A percentile compares a stretch with the other conserved stretches of the same genome.
Evolutionary conservation across 2,113 vertebrate genomes (phyloP).

Genomic region (zebrafish (Danio rerio)): GRCz12tu NC_133180.1:38211001-38211500

Average conservation of each 20-base stretch:
- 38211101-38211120: conserved; percentile 64
- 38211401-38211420: too few species aligned
- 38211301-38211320: too few species aligned
- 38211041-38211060: conserved; percentile 72
- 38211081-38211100: conserved; percentile 66
- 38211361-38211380: too few species aligned
- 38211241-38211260: background rate
- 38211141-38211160: conserved; percentile 64
- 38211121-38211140: conserved; percentile 66
- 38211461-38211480: too few species aligned
- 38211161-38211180: conserved; percentile 57
- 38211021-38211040: conserved; percentile 72
- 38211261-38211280: background rate
- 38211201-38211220: background rate
- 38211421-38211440: too few species aligned
- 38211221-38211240: background rate
- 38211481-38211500: too few species aligned
- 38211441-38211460: too few species aligned
- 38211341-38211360: too few species aligned
- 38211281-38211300: too few species aligned
- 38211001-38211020: conserved; percentile 63
- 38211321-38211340: too few species aligned
- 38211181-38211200: conserved; percentile 35
- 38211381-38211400: too few species aligned
- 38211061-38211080: conserved; percentile 62